Evolutionary conservation across 2,888 invertebrate species (phyloP), one percentile per base, ranked within the genome.

Genomic region (Odontothrips loti): DNA sequence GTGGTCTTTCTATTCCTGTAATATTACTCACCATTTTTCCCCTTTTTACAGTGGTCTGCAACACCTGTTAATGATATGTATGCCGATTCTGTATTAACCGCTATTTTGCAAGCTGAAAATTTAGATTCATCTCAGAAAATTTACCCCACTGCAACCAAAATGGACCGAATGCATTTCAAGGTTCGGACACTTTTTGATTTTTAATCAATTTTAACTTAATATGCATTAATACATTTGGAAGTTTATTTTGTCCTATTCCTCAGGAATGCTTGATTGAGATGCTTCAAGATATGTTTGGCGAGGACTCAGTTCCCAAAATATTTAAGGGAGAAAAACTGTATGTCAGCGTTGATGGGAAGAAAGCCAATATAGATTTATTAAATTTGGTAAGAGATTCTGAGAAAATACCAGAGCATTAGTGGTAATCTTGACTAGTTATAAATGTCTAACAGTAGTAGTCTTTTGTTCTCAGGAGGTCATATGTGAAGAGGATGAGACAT

Each of bases 11-110:
- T 43, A 17, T 75, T 75, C 81, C 47, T 79, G 27, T 80, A 8
- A 82, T 29, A n/a, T 47, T 48, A 29, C 63, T 81, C 47, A 79
- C 20, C 43, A 75, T 82, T 78, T 82, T 84, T 82, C 27, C 82
- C 47, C 81, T 82, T 83, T 79, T 83, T 81, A 15, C 88, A 94
- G 91, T 99, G 99, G 99, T 90, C 93, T 79, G 96, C 98, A 11
- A 95, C 94, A 86, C 98, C 99, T 0, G 94, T 98, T 79, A 94
- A 96, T 86, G 99, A 99, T 88, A 98, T 99, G 97, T 99, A 94
- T 88, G 98, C 99, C 47, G 99, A 99, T 89, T 95, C 98, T 47
- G 94, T 97, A 47, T 90, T 98, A 81, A 95, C 96, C 0, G 96
- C 94, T 79, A 90, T 98, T 68, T 90, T 99, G 85, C 94, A 95